Base-by-base conservation (phyloP, 2,888 invertebrate species). In the Acrobeloides nanus region DNA sequence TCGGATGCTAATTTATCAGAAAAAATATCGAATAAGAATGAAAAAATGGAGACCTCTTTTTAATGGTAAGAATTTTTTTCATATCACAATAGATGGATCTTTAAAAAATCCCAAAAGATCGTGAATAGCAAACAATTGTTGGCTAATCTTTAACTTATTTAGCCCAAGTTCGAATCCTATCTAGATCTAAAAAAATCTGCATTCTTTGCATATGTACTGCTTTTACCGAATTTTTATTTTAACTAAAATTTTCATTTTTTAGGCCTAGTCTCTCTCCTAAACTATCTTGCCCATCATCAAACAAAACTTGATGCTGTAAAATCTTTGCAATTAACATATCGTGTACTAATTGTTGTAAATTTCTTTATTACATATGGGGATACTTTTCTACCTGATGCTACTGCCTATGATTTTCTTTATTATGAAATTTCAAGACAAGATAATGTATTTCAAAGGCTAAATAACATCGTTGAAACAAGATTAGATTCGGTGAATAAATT, bases 341-440 rank as follows among this genome's bases (percentile, higher is more conserved):
- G 57, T n/a, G 40, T 41, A 2, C 52, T 53, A 27, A 24, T 55
- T 2, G 46, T 53, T 24, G 29, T 53, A 26, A 53, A 53, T 38
- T 56, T 53, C 23, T 53, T 53, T 38, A 53, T 53, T 29, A 56
- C 53, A 15, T 56, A 53, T 51, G 53, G 53, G 17, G 53, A 53
- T 23, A 57, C 39, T 18, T 57, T 53, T 21, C 31, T 53, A 25
- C 53, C 53, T 7, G 38, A 53, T 38, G 40, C 53, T 3, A 25
- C 46, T 4, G 51, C 55, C 8, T 53, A 53, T 38, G 55, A 53
- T 39, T 53, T 46, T 27, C 37, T 53, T 1, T 53, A 53, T 38
- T 53, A 53, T 25, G 53, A 53, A 39, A 53, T 53, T 33, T 39
- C 41, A 6, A 23, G 53, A 17, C 55, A 54, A 26, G 25, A 39